Base-by-base conservation (phyloP, 1,140 invertebrate genomes). In the Tachypleus tridentatus region DNA sequence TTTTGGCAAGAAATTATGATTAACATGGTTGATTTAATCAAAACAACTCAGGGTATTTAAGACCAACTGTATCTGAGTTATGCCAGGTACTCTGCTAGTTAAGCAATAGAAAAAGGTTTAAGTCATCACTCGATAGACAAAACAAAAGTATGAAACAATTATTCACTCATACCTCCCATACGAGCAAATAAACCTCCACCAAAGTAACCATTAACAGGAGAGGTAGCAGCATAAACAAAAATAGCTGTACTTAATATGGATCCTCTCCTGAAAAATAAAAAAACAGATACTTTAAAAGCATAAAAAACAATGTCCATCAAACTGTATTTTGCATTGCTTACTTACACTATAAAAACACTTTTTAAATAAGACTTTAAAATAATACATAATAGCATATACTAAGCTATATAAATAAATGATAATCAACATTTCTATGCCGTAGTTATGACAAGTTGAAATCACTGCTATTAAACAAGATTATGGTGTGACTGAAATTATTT, bases 161-260 rank as follows among this genome's bases (percentile, higher is more conserved):
- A 51, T 52, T 54, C 9, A 48, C 53, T 54, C 73, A 88, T 86
- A 70, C 95, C 97, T 67, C 95, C 94, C 83, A 97, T 91, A 69
- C 93, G 82, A 4, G 94, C 88, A 81, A 99, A 99, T 6, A 99
- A 79, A 52, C 92, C 92, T 4, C 97, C 96, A 51, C 97, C 97
- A 78, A 95, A 93, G 73, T 98, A 99, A 3, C 97, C 97, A 80
- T 98, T 99, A 8, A 99, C 84, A 0, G 96, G 94, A 0, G 95
- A 93, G 9, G 94, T 96, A 9, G 91, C 89, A 47, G 97, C 94
- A 80, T 98, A 99, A 7, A 98, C 93, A 79, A 99, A 99, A 72
- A 99, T 99, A 4, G 93, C 88, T 48, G 96, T 97, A 8, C 92
- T 96, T 3, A 99, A 78, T 74, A 99, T 81, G 0, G 95, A 98